A percentile compares a stretch with the other conserved stretches of the same genome.
Conservation (phyloP, 2,797 vertebrate species). For the Meda fulgida region DNA sequence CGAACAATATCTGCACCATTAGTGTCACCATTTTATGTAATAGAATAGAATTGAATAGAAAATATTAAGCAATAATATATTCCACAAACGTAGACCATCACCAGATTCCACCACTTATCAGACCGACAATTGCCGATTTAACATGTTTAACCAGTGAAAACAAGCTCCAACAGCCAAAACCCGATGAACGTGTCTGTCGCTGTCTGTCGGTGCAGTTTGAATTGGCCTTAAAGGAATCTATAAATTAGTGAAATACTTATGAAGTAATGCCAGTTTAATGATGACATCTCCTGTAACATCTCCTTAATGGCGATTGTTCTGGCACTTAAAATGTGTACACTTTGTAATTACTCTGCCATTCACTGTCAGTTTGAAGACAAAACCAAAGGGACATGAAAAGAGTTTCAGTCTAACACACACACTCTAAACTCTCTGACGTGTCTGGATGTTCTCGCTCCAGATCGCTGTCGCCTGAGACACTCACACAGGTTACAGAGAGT, state of each 20-base stretch:
- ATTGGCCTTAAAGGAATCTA: neutral
- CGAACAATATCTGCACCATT: neutral
- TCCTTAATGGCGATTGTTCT: neutral
- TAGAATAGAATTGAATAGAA: neutral
- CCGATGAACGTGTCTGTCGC: neutral
- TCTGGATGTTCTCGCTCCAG: constrained; percentile 68
- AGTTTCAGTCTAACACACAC: neutral
- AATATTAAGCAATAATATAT: neutral
- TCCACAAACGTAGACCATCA: neutral
- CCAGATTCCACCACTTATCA: neutral
- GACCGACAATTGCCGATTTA: neutral
- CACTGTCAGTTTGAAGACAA: neutral
- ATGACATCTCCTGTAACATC: neutral
- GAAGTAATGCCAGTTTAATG: neutral
- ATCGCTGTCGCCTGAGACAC: constrained; percentile 67
- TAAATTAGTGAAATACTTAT: neutral
- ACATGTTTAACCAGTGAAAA: neutral
- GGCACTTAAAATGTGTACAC: neutral
- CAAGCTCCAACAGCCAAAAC: neutral
- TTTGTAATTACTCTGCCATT: neutral
- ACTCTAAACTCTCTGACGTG: constrained; percentile 45
- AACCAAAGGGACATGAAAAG: neutral
- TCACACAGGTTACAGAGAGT: constrained; percentile 56
- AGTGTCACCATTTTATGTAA: neutral
- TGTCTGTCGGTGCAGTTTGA: neutral